Conservation (phyloP, 2,888 invertebrate genomes). For the Athalia circularis region DNA sequence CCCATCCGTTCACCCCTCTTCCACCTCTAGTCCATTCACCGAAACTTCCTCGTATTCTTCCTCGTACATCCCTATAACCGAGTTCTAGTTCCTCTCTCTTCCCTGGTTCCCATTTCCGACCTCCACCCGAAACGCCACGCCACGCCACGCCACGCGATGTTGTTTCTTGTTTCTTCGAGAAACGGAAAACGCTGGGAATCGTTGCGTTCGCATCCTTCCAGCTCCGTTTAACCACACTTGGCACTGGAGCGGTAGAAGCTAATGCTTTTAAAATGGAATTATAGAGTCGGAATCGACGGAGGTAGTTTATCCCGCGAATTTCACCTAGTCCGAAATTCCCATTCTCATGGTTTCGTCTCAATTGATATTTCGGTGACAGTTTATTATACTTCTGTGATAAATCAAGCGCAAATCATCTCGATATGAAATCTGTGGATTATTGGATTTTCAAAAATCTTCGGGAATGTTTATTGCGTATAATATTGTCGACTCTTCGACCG, state of each 20-base stretch:
- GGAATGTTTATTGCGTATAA: background rate
- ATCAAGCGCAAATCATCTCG: background rate
- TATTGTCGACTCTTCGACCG: background rate
- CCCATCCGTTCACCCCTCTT: constrained; percentile 22
- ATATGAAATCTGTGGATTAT: background rate
- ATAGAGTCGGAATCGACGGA: constrained; percentile 11
- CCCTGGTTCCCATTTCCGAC: constrained; percentile 8
- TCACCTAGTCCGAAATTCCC: background rate
- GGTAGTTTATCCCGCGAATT: constrained; percentile 8
- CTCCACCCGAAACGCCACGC: background rate
- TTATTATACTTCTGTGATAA: background rate
- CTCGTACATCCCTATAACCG: constrained; percentile 16
- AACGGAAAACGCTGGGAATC: constrained; percentile 7
- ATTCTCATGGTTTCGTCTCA: background rate
- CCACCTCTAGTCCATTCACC: constrained; percentile 16
- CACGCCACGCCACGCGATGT: background rate
- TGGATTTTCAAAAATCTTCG: background rate
- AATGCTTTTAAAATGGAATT: constrained; percentile 40
- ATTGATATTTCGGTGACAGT: background rate
- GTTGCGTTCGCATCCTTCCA: background rate
- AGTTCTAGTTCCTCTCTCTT: constrained; percentile 21
- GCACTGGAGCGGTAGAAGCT: constrained; percentile 5
- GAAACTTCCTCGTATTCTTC: constrained; percentile 33
- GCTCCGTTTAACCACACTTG: background rate
- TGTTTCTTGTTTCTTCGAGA: constrained; percentile 16